These are phyloP conservation scores for Drosophila paranaensis DNA, from an alignment of 2,888 invertebrate species.

Conservation along the genomic window DNA sequence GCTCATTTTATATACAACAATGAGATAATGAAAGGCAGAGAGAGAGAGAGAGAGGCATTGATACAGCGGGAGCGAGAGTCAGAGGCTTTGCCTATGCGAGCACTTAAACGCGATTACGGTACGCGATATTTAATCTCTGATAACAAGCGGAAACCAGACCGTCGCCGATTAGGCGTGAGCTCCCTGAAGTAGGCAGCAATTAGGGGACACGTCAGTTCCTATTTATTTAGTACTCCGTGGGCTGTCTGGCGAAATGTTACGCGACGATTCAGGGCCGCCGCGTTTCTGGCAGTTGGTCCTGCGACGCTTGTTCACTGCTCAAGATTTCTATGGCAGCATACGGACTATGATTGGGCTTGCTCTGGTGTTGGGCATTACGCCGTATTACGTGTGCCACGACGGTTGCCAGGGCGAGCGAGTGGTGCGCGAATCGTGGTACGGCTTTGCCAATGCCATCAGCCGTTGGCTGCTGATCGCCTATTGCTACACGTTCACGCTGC, in stretches of 20 bases:
- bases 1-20: background rate
- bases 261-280: slow-evolving; percentile 8
- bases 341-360: slow-evolving; percentile 41
- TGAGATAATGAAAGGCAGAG: background rate
- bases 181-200: slow-evolving; percentile 20
- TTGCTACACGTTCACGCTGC: slow-evolving; percentile 45
- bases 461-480: slow-evolving; percentile 66
- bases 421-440: slow-evolving; percentile 54
- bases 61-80: background rate
- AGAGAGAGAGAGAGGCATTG: background rate
- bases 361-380: slow-evolving; percentile 57
- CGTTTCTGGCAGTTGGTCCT: slow-evolving; percentile 20
- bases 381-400: slow-evolving; percentile 44
- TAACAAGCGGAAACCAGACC: slow-evolving; percentile 35
- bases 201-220: slow-evolving; percentile 9
- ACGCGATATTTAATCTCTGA: slow-evolving; percentile 38
- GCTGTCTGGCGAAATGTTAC: slow-evolving; percentile 37
- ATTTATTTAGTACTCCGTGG: slow-evolving; percentile 33
- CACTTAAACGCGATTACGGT: slow-evolving; percentile 40
- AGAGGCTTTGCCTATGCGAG: background rate
- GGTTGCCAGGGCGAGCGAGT: slow-evolving; percentile 12
- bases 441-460: slow-evolving; percentile 61
- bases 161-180: slow-evolving; percentile 26
- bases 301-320: slow-evolving; percentile 30
- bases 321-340: slow-evolving; percentile 58